These are phyloP conservation scores for Sarcoramphus papa DNA, from an alignment of 2,797 vertebrate genomes.

Conservation along the genomic window DNA sequence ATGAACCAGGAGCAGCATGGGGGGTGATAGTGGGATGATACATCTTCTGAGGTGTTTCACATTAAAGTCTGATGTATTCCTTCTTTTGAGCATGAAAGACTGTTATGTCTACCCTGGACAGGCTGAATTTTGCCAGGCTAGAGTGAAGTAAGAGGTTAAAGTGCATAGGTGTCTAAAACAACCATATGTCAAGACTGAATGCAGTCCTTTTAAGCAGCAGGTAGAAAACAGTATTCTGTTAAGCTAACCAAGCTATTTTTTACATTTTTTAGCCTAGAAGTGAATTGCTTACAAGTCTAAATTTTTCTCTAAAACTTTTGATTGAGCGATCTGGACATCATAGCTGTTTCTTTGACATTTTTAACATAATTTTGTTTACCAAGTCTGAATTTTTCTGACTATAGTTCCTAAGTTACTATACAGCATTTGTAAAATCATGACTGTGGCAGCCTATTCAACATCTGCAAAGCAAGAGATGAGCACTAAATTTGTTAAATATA, in stretches of 20 bases:
- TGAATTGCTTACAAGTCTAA: background rate
- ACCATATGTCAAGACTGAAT: background rate
- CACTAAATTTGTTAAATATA: background rate
- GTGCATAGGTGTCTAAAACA: accelerated
- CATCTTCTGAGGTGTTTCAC: background rate
- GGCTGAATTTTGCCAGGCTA: background rate
- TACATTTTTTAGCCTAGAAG: background rate
- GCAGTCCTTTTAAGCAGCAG: background rate
- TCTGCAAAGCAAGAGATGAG: background rate
- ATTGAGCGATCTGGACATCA: background rate
- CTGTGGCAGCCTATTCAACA: background rate
- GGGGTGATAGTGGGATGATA: too few species aligned
- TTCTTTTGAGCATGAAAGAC: background rate
- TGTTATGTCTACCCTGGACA: background rate
- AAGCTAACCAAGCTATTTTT: background rate
- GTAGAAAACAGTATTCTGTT: background rate
- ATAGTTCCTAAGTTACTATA: background rate
- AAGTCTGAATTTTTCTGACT: background rate
- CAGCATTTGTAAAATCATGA: background rate
- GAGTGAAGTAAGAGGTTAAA: background rate
- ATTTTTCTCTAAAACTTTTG: background rate
- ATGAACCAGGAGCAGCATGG: background rate
- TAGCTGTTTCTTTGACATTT: background rate
- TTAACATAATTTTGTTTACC: background rate
- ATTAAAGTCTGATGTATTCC: background rate